Conservation (phyloP, 2,797 vertebrate genomes). For the Harpagifer antarcticus region DNA sequence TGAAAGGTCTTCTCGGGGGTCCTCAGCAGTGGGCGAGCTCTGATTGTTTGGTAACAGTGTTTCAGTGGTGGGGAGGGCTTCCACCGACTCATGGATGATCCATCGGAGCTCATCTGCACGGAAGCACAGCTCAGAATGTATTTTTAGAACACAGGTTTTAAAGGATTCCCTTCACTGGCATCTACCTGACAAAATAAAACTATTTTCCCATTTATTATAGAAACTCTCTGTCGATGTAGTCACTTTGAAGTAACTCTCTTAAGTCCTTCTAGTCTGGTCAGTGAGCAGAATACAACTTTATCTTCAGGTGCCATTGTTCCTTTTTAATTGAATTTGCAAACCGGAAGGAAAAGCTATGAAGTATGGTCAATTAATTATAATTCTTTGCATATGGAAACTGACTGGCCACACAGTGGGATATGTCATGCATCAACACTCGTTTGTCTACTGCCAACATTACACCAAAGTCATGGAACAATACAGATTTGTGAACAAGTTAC, state of each 20-base stretch:
- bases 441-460: neutral
- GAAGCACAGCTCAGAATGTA: conserved; percentile 28
- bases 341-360: neutral
- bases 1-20: conserved; percentile 59
- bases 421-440: neutral
- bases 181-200: neutral
- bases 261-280: neutral
- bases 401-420: neutral
- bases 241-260: neutral
- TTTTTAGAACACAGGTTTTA: conserved; percentile 53
- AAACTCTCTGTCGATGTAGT: conserved; percentile 8
- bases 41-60: conserved; percentile 68
- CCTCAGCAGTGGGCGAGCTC: conserved; percentile 59
- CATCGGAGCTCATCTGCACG: conserved; percentile 50
- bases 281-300: neutral
- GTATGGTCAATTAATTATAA: neutral
- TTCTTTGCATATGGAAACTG: too few species aligned
- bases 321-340: neutral
- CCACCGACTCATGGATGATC: conserved; percentile 62
- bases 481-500: too few species aligned
- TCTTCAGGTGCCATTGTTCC: neutral
- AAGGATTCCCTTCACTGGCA: conserved; percentile 29
- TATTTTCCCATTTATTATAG: neutral
- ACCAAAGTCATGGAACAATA: neutral
- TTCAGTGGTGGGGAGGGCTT: conserved; percentile 54